These are phyloP conservation scores for Nudaria mundana DNA, from an alignment of 2,888 invertebrate genomes.

Conservation along the genomic window DNA sequence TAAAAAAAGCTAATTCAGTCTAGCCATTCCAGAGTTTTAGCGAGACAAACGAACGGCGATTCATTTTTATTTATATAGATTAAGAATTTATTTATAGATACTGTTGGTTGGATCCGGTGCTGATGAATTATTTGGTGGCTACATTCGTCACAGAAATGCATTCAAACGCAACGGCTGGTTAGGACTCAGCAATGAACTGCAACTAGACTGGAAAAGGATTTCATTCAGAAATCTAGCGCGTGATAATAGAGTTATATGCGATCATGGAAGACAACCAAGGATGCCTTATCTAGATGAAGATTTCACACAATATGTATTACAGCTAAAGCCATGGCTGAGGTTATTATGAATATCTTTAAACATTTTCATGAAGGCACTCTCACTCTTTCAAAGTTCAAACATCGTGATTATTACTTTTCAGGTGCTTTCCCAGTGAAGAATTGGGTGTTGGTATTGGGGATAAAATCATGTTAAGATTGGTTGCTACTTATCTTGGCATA, in stretches of 20 bases:
- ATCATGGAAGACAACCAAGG: constrained; percentile 92
- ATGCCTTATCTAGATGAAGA: constrained; percentile 90
- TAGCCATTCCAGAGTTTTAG: no score
- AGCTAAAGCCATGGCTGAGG: constrained; percentile 86
- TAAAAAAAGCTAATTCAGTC: no score
- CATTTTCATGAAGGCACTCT: no score
- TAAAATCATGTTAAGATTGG: constrained; percentile 91
- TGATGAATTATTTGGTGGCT: constrained; percentile 98
- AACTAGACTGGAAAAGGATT: constrained; percentile 91
- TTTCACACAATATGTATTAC: constrained; percentile 83
- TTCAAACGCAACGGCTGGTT: constrained; percentile 80
- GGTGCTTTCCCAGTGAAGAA: constrained; percentile 80
- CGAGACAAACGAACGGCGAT: no score
- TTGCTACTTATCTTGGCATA: constrained; percentile 86
- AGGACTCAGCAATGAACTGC: constrained; percentile 83
- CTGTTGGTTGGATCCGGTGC: constrained; percentile 96
- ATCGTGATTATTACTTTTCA: no score
- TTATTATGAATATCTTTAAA: constrained; percentile 39
- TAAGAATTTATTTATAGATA: constrained; percentile 84
- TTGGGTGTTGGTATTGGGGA: constrained; percentile 93
- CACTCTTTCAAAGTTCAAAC: no score
- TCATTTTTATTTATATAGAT: no score
- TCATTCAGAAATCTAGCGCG: constrained; percentile 95
- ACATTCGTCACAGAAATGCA: constrained; percentile 91
- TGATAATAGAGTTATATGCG: constrained; percentile 95